Evolutionary conservation across 92 coral and sea anemone species (phyloP), one percentile per base, ranked within the genome.

Genomic region (Umimayanthus chanpuru): DNA sequence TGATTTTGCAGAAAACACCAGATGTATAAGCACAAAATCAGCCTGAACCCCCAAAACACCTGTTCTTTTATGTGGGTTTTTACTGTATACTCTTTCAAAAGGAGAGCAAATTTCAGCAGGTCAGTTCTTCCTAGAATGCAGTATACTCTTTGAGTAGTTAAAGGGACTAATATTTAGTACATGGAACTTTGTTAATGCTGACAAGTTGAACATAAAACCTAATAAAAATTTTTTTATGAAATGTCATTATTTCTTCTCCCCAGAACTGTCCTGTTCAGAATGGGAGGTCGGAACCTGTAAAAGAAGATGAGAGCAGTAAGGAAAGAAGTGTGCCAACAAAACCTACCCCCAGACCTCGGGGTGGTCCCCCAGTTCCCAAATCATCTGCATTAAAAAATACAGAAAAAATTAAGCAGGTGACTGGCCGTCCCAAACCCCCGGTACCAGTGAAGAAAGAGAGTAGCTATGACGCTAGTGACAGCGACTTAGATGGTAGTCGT

Each of bases 391-490:
- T 64, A 15, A 68, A 83, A 12, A 83, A 44, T 68, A 18, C 58
- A 30, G 43, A 28, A 47, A 83, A 68, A 12, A 28, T 43, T 39
- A 83, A 47, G 77, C 87, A 68, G 26, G 25, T 49, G 23, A 7
- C 79, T 28, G 87, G 78, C 32, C 87, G 68, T n/a, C 78, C 87
- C 26, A 83, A 50, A 71, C 77, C 78, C 6, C 87, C 78, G 15
- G 6, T 83, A 70, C 87, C 87, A 4, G 49, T 87, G 4, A 92
- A 92, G 75, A 95, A 93, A 73, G 93, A 93, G 83, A 95, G 81
- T 55, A 95, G 93, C 68, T 93, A 93, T 73, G 96, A 95, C 88
- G 96, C 96, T 0, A 95, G 98, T 82, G 93, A 93, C 74, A 95
- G 98, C 84, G 98, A 95, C 89, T 88, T 94, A 4, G 92, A 89